phyloP scores from a whole-genome alignment of 2,888 invertebrate genomes.

The Eupithecia exiguata region DNA sequence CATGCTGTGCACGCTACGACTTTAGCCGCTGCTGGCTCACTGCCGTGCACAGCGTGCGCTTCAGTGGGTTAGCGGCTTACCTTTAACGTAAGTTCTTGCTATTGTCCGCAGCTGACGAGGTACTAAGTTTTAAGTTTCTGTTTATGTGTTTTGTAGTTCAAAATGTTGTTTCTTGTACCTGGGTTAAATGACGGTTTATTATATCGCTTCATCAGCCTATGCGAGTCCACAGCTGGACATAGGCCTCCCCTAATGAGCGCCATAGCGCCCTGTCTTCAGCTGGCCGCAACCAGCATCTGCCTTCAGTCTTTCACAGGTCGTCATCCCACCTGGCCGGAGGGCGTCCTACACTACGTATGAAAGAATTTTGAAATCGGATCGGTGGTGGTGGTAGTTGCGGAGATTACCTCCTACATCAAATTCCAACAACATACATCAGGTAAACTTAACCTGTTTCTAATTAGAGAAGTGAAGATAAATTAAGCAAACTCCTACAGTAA shows the following conservation, averaged over 20 bases:
- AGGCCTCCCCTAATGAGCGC: not conserved
- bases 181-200: not conserved
- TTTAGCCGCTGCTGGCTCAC: no score
- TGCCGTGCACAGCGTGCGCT: no score
- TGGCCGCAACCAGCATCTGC: not conserved
- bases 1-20: no score
- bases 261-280: not conserved
- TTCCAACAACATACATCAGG: not conserved
- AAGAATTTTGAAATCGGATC: not conserved
- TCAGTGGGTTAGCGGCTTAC: no score
- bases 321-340: not conserved
- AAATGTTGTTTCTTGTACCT: no score
- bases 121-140: not conserved
- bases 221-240: not conserved
- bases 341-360: not conserved
- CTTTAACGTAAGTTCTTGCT: no score
- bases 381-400: not conserved
- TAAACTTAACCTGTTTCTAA: not conserved
- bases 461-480: not conserved
- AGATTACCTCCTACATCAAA: not conserved
- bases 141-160: no score
- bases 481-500: constrained; percentile 25
- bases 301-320: not conserved
- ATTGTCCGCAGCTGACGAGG: no score
- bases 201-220: not conserved